These are phyloP conservation scores for Leptura quadrifasciata DNA, from an alignment of 2,888 invertebrate species.

Conservation along the genomic window DNA sequence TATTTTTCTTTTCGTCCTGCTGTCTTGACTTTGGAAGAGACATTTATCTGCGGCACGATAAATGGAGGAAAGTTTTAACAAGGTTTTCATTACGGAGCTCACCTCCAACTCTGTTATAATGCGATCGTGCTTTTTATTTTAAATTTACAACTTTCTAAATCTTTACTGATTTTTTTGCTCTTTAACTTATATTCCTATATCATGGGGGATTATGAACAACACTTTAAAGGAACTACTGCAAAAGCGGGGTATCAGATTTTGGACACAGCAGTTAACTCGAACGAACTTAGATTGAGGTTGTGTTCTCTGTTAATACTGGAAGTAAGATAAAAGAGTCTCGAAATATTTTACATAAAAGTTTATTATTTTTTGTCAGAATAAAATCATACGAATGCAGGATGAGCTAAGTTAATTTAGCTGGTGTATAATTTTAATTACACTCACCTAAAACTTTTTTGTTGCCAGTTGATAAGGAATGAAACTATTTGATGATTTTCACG, in stretches of 20 bases:
- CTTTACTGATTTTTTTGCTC: constrained; percentile 40
- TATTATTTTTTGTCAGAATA: too few species aligned
- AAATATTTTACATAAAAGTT: too few species aligned
- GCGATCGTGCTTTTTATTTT: constrained; percentile 59
- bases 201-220: constrained; percentile 8
- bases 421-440: too few species aligned
- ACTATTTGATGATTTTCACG: too few species aligned
- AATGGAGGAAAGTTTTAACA: constrained; percentile 71
- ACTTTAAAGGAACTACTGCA: background rate
- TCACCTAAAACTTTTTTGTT: too few species aligned
- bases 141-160: constrained; percentile 61
- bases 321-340: too few species aligned
- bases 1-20: constrained; percentile 67
- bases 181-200: constrained; percentile 19
- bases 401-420: too few species aligned
- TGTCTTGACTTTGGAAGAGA: constrained; percentile 66
- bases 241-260: background rate
- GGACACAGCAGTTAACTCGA: background rate
- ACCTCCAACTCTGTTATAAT: constrained; percentile 65
- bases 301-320: background rate
- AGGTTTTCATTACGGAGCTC: constrained; percentile 70
- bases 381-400: too few species aligned
- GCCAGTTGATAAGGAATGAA: too few species aligned
- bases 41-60: constrained; percentile 69
- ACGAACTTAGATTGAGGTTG: background rate